phyloP scores from a whole-genome alignment of 2,113 vertebrate species.

The Megatriorchis doriae region DNA sequence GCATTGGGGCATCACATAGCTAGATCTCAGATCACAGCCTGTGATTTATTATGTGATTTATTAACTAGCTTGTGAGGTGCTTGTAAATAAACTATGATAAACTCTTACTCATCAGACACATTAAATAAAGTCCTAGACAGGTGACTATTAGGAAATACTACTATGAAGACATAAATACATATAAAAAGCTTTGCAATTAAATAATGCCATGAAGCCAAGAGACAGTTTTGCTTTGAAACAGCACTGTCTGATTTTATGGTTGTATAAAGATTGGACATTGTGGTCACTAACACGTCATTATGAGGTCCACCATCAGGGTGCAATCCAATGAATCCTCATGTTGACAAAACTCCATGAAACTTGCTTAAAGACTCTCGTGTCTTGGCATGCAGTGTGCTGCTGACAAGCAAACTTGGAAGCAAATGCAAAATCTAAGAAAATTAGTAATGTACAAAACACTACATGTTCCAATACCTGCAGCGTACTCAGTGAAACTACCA shows the following conservation, averaged over 20 bases:
- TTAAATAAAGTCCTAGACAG: conserved; percentile 34
- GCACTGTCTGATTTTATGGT: not conserved
- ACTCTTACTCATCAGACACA: not conserved
- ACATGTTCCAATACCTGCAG: not conserved
- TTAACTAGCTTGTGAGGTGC: not conserved
- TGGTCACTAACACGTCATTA: not conserved
- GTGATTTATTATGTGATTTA: not conserved
- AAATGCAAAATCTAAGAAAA: not conserved
- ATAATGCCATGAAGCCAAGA: not conserved
- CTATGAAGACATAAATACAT: not conserved
- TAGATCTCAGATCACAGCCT: not conserved
- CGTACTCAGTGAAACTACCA: not conserved
- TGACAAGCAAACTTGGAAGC: not conserved
- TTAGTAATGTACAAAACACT: not conserved
- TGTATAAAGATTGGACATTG: not conserved
- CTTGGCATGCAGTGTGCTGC: not conserved
- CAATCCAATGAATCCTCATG: not conserved
- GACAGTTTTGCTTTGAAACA: not conserved
- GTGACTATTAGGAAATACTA: not conserved
- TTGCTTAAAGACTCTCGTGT: not conserved
- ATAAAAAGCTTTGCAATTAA: not conserved
- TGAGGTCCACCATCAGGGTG: not conserved
- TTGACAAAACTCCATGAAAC: not conserved
- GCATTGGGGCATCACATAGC: not conserved
- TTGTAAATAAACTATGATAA: conserved; percentile 42